A percentile compares a stretch with the other conserved stretches of the same genome.
These are phyloP conservation scores for Agrotis exclamationis DNA, from an alignment of 2,888 invertebrate species.

Conservation along the genomic window DNA sequence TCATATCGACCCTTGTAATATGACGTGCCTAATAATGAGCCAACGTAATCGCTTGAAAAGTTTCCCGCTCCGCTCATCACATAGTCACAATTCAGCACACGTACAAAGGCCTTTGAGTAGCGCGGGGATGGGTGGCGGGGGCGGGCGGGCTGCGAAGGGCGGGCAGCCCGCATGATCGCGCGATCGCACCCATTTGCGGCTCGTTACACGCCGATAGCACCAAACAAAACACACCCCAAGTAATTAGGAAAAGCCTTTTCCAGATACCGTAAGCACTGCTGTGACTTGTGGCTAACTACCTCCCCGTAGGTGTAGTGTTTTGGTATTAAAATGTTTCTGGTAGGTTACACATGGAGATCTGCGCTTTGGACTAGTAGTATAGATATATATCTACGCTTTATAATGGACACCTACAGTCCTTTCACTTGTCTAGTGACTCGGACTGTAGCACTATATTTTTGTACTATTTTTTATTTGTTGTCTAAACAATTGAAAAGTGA, in stretches of 20 bases:
- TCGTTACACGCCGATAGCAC: conserved; percentile 90
- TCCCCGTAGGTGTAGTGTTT: conserved; percentile 43
- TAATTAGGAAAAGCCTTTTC: conserved; percentile 91
- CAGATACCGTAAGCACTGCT: conserved; percentile 88
- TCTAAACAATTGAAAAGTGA: too few relatives aligned
- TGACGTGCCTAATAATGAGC: too few relatives aligned
- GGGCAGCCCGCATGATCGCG: conserved; percentile 90
- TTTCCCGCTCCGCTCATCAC: conserved; percentile 71
- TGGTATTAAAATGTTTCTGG: not conserved
- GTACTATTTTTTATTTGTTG: too few relatives aligned
- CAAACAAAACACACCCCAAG: conserved; percentile 91
- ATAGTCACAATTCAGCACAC: conserved; percentile 65
- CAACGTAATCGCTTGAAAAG: not conserved
- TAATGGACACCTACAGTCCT: too few relatives aligned
- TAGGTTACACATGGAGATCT: not conserved
- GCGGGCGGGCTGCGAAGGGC: conserved; percentile 73
- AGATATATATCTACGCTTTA: too few relatives aligned
- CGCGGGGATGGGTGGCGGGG: conserved; percentile 66
- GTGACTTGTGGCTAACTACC: conserved; percentile 71
- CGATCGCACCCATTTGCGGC: conserved; percentile 91
- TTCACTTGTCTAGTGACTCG: too few relatives aligned
- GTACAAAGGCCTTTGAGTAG: conserved; percentile 90
- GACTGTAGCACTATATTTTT: too few relatives aligned
- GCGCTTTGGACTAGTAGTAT: too few relatives aligned
- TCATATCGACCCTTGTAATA: too few relatives aligned